Evolutionary conservation across 2,888 invertebrate species (phyloP).

Genomic region (Phortica okadai): DNA sequence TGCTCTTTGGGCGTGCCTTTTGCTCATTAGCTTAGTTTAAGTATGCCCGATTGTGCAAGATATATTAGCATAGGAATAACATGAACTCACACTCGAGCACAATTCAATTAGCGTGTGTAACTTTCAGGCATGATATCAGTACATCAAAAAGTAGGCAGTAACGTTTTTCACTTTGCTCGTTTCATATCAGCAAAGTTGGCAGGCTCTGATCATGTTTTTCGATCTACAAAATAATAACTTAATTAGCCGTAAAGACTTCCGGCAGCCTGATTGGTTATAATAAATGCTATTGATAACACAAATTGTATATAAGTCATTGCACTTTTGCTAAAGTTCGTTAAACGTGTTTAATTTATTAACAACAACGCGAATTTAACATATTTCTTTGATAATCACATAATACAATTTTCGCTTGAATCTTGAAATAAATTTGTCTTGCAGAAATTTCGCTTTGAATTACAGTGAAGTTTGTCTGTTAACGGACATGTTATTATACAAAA

Average conservation of each 20-base stretch:
- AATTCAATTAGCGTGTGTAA: not conserved
- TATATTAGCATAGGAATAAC: not conserved
- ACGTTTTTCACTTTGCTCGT: not conserved
- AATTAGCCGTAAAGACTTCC: too few species aligned
- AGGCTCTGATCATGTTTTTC: not conserved
- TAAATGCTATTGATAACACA: too few species aligned
- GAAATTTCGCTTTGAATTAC: too few species aligned
- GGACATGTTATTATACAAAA: too few species aligned
- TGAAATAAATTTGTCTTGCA: too few species aligned
- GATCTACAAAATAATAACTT: too few species aligned
- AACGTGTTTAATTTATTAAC: too few species aligned
- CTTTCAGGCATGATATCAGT: conserved; percentile 1
- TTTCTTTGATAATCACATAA: too few species aligned
- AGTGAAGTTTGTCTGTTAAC: too few species aligned
- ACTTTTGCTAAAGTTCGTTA: not conserved
- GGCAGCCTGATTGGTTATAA: too few species aligned
- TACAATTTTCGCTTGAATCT: too few species aligned
- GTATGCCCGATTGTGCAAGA: conserved; percentile 33
- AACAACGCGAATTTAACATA: too few species aligned
- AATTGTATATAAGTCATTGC: not conserved
- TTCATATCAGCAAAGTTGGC: not conserved
- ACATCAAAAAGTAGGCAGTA: not conserved
- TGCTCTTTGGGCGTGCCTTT: conserved; percentile 50
- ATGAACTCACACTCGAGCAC: not conserved
- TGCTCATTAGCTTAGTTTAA: conserved; percentile 49